Evolutionary conservation across 2,888 invertebrate species (phyloP).

Genomic region (Xylota segnis): DNA sequence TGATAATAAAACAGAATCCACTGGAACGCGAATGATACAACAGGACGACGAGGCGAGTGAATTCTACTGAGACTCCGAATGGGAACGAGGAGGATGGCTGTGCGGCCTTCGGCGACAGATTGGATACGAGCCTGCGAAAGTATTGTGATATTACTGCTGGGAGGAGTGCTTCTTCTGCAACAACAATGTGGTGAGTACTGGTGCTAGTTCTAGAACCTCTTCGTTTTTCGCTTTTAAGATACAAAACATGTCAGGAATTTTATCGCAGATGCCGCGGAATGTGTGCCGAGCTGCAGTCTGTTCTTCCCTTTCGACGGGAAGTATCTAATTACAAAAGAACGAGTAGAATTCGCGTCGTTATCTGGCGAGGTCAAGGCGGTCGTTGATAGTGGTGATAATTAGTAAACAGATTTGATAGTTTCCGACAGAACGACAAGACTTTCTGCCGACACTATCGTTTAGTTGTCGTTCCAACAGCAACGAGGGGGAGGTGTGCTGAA

Average conservation of each 20-base stretch:
- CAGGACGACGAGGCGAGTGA: constrained; percentile 29
- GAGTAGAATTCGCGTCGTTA: neutral
- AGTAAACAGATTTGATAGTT: neutral
- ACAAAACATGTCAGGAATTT: neutral
- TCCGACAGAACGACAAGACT: neutral
- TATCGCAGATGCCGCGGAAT: neutral
- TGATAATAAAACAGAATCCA: constrained; percentile 3
- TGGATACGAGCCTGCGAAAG: constrained; percentile 54
- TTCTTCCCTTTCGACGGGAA: constrained; percentile 18
- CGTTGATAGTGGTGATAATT: neutral
- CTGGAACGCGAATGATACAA: constrained; percentile 55
- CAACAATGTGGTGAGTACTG: constrained; percentile 65
- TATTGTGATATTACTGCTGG: constrained; percentile 64
- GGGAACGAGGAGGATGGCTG: constrained; percentile 68
- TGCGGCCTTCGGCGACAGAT: constrained; percentile 49
- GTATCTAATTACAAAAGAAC: constrained; percentile 7
- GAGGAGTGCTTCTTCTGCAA: constrained; percentile 29
- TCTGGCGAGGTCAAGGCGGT: neutral
- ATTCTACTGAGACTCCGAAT: constrained; percentile 51
- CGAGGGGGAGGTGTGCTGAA: too few species aligned
- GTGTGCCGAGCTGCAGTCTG: constrained; percentile 10
- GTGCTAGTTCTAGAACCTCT: neutral
- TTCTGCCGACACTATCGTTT: too few species aligned
- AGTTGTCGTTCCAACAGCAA: too few species aligned
- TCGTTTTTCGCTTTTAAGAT: too few species aligned